Conservation (phyloP, 2,113 vertebrate species). For the Acinonyx jubatus region DNA sequence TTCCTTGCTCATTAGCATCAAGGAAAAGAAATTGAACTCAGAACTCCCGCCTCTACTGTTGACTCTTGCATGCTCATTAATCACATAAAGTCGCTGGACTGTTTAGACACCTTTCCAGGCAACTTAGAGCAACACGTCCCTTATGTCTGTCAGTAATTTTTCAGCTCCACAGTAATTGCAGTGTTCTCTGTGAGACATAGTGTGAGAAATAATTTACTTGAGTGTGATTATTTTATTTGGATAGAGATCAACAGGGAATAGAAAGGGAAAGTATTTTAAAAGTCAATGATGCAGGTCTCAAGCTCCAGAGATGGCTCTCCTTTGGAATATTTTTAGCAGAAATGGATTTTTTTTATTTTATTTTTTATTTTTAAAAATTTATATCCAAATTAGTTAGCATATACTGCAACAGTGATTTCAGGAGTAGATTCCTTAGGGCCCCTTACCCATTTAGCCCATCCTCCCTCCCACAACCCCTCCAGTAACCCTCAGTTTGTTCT, state of each 20-base stretch:
- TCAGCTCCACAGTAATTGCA: background rate
- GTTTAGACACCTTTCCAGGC: slow-evolving; percentile 19
- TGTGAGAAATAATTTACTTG: slow-evolving; percentile 43
- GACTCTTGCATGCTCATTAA: background rate
- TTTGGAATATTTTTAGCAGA: background rate
- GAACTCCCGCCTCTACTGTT: background rate
- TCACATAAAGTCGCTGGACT: background rate
- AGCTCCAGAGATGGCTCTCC: background rate
- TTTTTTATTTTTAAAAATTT: too few species aligned
- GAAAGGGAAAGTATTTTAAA: slow-evolving; percentile 39
- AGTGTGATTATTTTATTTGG: slow-evolving; percentile 59
- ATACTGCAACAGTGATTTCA: too few species aligned
- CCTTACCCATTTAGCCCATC: too few species aligned
- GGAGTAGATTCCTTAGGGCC: too few species aligned
- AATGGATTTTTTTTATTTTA: background rate
- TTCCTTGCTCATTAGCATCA: background rate
- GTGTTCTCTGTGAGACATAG: slow-evolving; percentile 16
- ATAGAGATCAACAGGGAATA: slow-evolving; percentile 8
- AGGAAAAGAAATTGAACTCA: background rate
- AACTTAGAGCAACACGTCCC: background rate
- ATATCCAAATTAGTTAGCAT: too few species aligned
- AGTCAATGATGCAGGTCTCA: background rate
- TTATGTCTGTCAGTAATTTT: slow-evolving; percentile 43
- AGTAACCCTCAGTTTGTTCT: too few species aligned
- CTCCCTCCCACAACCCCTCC: too few species aligned